Base-by-base conservation (phyloP, 2,113 vertebrate genomes). In the Pionites leucogaster region DNA sequence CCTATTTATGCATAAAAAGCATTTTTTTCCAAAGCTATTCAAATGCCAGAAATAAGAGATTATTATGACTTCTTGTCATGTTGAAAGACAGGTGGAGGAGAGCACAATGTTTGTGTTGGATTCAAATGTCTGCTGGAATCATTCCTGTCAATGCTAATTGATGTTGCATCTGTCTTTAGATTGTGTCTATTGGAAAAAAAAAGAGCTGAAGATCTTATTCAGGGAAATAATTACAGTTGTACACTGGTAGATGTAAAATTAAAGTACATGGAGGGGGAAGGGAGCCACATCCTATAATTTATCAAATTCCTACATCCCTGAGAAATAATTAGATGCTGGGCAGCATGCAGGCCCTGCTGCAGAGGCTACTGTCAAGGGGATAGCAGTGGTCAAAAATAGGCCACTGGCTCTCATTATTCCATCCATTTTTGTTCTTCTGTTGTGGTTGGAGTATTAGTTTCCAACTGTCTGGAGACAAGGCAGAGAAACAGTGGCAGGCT, bases 51-150 rank as follows among this genome's bases (percentile, higher is more conserved):
- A 96, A 96, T 90, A 88, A 96, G 95, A 86, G 72, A 90, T 93
- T 92, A 91, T 96, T 97, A 83, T 95, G 95, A 96, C 95, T 94
- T 93, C 78, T 17, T 42, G 47, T 97, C 97, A 94, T 95, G 86
- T 90, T 96, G 96, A 97, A 96, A 97, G 94, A 95, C 95, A 96
- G 95, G 96, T 96, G 94, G 81, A 97, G 88, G 91, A 94, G 93
- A 95, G 83, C 88, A 91, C 86, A 86, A 5, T 95, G 95, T 96
- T 97, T 96, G 92, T 92, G 96, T 94, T 90, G 86, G 95, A 97
- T 96, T 93, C 82, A 77, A 67, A 83, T 49, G 90, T 95, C 95
- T 97, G 52, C 95, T 88, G 89, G 91, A 96, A 90, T 95, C 63
- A 62, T 91, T 91, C 90, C 95, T 95, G 96, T 95, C 96, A 96